phyloP scores from a whole-genome alignment of 1,140 invertebrate species.

The Camponotus floridanus region DNA sequence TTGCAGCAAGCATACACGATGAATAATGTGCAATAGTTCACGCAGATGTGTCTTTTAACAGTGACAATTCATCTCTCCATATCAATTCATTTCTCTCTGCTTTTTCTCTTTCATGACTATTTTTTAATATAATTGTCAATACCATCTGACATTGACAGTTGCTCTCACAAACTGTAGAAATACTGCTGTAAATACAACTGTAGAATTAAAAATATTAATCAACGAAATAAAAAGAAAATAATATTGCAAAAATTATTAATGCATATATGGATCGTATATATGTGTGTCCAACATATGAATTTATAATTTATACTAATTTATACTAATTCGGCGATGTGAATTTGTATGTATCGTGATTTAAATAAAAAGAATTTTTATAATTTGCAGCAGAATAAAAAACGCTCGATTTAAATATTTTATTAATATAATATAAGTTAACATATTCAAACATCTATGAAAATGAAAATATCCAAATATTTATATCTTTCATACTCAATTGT shows the following conservation, averaged over 20 bases:
- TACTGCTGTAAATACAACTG: no score
- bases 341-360: background rate
- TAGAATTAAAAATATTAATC: background rate
- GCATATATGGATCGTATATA: background rate
- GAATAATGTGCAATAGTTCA: conserved; percentile 28
- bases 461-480: background rate
- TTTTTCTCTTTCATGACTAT: background rate
- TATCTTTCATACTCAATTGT: background rate
- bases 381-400: background rate
- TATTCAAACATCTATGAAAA: background rate
- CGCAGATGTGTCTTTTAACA: background rate
- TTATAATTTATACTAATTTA: background rate
- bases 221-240: background rate
- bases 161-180: background rate
- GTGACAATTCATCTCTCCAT: background rate
- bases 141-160: background rate
- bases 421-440: background rate
- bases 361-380: background rate
- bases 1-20: background rate
- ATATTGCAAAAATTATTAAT: background rate
- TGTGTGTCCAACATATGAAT: background rate
- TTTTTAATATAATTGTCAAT: background rate
- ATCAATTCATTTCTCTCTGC: background rate
- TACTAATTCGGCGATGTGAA: background rate
- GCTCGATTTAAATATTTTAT: conserved; percentile 10